Evolutionary conservation across 2,113 vertebrate genomes (phyloP), one percentile per base, ranked within the genome.

Genomic region (Nymphicus hollandicus): DNA sequence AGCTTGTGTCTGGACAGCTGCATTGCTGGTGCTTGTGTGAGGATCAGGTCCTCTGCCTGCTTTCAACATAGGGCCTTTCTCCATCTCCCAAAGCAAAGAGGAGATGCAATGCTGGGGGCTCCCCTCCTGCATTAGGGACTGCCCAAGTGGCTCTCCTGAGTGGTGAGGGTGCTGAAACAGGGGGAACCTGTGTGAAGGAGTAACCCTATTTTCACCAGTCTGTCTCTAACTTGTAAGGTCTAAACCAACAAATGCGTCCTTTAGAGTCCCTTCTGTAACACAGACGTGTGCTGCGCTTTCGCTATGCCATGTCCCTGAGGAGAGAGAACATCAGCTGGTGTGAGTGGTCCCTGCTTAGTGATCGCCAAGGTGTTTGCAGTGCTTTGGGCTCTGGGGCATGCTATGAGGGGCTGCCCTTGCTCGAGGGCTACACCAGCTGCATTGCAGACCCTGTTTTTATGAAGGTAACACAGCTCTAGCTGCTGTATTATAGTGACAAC

Each of bases 301-400:
- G 28, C 76, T 63, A 1, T 6, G 25, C 24, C 1, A 1, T 5
- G 43, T 53, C 70, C 50, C 61, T 29, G 74, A 37, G 61, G 64
- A 49, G 43, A 28, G 22, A 68, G n/a, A 47, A 46, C 2, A 11
- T 29, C 50, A 58, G 74, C 52, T n/a, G 63, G 2, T 4, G 8
- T 27, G 70, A 63, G 37, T 11, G 13, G 17, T 43, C 52, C 27
- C 47, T 16, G 2, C 33, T 20, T 7, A 41, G 55, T 3, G 41
- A 24, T 4, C 33, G 46, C 24, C 2, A 24, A 31, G 61, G 31
- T 47, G 31, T 29, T 46, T 9, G 27, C 25, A 43, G 56, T 0
- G 0, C 69, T 66, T 7, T 33, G 9, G 46, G 76, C 66, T 63
- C 19, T 33, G 43, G 19, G 31, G 1, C 1, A 1, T 46, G 60